A percentile compares a stretch with the other conserved stretches of the same genome.
Evolutionary conservation across 2,113 vertebrate species (phyloP).

Genomic region (Pseudonaja textilis): DNA sequence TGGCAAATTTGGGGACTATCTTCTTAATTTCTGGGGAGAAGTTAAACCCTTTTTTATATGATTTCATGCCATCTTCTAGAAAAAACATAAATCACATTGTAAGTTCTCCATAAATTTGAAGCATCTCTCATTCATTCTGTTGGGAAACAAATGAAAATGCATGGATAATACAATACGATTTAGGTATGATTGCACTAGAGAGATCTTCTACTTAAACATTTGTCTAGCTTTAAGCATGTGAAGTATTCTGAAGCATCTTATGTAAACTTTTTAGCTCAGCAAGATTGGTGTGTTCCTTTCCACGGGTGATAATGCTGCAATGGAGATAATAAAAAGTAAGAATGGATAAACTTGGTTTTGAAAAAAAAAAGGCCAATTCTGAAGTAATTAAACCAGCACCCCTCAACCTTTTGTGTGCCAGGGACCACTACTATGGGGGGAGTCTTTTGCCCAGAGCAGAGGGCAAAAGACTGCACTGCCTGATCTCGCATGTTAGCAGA

Average conservation of each 20-base stretch:
- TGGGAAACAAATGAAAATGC: neutral
- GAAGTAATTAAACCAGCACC: too few species aligned
- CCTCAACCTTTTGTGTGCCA: too few species aligned
- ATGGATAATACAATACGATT: neutral
- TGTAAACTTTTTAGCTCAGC: too few species aligned
- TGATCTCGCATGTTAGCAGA: too few species aligned
- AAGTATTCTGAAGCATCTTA: neutral
- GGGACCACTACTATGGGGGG: too few species aligned
- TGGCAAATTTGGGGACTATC: neutral
- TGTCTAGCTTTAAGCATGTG: neutral
- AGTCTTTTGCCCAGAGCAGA: too few species aligned
- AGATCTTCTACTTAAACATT: neutral
- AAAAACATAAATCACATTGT: neutral
- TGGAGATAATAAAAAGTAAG: too few species aligned
- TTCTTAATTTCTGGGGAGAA: neutral
- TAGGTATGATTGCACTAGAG: neutral
- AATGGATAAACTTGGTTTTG: too few species aligned
- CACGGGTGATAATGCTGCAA: too few species aligned
- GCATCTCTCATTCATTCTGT: fast-evolving
- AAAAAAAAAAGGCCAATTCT: too few species aligned
- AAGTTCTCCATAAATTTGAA: neutral
- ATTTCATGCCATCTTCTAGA: neutral
- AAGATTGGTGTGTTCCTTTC: too few species aligned
- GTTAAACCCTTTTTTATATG: neutral
- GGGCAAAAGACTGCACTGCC: too few species aligned